Conservation (phyloP, 2,888 invertebrate genomes). For the Eilema depressum region DNA sequence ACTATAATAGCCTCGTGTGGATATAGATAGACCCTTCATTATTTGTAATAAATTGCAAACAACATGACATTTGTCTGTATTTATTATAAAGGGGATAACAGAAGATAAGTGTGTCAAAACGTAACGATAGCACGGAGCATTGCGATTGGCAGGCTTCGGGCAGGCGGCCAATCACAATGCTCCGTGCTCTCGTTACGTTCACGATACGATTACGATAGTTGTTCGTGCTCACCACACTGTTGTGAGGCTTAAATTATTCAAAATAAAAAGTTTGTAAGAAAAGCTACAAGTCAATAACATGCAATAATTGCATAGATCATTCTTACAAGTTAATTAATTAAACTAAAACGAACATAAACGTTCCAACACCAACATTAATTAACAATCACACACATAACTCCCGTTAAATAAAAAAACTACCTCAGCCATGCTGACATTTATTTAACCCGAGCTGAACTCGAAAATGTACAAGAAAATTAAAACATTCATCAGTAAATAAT, state of each 20-base stretch:
- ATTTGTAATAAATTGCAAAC: too few species aligned
- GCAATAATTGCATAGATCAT: background rate
- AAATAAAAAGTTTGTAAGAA: background rate
- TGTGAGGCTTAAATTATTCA: too few species aligned
- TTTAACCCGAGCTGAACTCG: constrained; percentile 72
- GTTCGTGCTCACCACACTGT: too few species aligned
- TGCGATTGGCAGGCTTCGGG: too few species aligned
- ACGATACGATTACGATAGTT: too few species aligned
- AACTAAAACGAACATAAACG: constrained; percentile 20
- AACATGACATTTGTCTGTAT: too few species aligned
- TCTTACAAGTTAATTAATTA: constrained; percentile 22
- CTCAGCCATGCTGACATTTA: constrained; percentile 76
- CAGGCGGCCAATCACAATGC: too few species aligned
- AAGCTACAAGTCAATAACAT: constrained; percentile 1
- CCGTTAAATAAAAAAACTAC: constrained; percentile 66
- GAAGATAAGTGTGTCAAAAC: background rate
- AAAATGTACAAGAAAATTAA: constrained; percentile 49
- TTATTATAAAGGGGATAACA: too few species aligned
- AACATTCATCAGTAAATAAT: constrained; percentile 29
- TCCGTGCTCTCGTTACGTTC: too few species aligned
- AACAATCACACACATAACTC: constrained; percentile 46
- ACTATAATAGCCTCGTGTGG: too few species aligned
- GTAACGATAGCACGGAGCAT: too few species aligned
- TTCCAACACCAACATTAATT: constrained; percentile 39
- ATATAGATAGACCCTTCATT: too few species aligned